Evolutionary conservation across 2,888 invertebrate genomes (phyloP), one percentile per base, ranked within the genome.

Genomic region (Leucania comma): DNA sequence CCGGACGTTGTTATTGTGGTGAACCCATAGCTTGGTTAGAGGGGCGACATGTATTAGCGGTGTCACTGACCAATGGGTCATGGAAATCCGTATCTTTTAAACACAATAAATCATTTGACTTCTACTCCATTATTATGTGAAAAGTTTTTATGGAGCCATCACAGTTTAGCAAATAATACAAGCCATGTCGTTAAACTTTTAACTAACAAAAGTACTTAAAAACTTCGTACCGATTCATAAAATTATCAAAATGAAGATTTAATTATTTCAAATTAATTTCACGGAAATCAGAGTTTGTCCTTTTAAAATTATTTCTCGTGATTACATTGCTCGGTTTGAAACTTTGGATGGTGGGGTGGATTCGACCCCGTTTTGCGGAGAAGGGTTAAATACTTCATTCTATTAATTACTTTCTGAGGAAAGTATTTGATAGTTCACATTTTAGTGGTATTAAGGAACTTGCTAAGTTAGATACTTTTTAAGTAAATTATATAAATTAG

Each of bases 331-430:
- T 67, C 61, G 74, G 77, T 74, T 58, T 42, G 42, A 67, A 81
- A 83, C 70, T 83, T 83, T 68, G 14, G 38, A 35, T 26, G 70
- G 58, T 58, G 38, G 81, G 81, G 74, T 64, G 67, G 35, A 32
- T 53, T 61, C 57, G 51, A 72, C 61, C 83, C 64, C 53, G 22
- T 20, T 26, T 42, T 38, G 51, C 57, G 48, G 72, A 24, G 38
- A 56, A 75, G 78, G 83, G 81, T 82, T 81, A 50, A 78, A 74
- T 70, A 75, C 81, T 83, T 76, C 48, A 56, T 56, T 57, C 62
- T 62, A 72, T 66, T 80, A 78, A 67, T 57, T 64, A 68, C 68
- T 82, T 60, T 59, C 56, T 67, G 73, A 35, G 64, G n/a, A 54
- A 81, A 72, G 73, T 74, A 79, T 81, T 74, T 76, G 58, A 26